Evolutionary conservation across 2,113 vertebrate genomes (phyloP).

Genomic region (Ciconia maguari): DNA sequence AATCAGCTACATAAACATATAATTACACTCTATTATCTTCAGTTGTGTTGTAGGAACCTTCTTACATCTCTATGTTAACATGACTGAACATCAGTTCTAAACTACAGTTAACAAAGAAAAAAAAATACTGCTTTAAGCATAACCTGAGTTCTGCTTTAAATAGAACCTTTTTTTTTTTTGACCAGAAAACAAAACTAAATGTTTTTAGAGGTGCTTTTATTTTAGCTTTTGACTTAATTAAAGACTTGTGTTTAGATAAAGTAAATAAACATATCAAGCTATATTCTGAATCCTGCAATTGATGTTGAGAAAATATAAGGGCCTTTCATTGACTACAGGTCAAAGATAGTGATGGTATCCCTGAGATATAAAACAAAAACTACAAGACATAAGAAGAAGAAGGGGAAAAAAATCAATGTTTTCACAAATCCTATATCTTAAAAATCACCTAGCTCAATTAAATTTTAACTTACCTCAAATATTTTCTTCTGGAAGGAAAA

Average conservation of each 20-base stretch:
- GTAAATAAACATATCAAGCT: not conserved
- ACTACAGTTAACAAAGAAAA: not conserved
- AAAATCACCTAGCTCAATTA: not conserved
- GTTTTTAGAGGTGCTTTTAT: not conserved
- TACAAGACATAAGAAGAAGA: not conserved
- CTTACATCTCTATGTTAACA: not conserved
- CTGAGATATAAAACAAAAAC: not conserved
- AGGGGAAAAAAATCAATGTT: not conserved
- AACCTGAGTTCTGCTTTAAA: not conserved
- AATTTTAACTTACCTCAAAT: not conserved
- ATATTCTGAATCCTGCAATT: not conserved
- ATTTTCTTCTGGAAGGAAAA: not conserved
- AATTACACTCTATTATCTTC: conserved; percentile 36
- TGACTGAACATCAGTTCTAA: conserved; percentile 9
- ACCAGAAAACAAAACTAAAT: not conserved
- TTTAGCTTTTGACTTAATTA: not conserved
- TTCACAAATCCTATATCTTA: not conserved
- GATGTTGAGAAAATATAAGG: not conserved
- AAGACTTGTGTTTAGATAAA: not conserved
- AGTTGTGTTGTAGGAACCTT: conserved; percentile 5
- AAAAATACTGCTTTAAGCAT: not conserved
- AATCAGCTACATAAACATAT: conserved; percentile 23
- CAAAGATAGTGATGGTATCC: not conserved
- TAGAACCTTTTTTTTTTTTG: not conserved
- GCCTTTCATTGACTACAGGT: not conserved